Conservation (phyloP, 2,113 vertebrate species). For the rat (Rattus norvegicus) region GRCr8 NC_086035.1:9094501-9095000, state of each 20-base stretch:
- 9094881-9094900: constrained; percentile 45
- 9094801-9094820: constrained; percentile 98
- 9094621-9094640: constrained; percentile 99
- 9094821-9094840: constrained; percentile 98
- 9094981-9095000: constrained; percentile 68
- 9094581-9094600: constrained; percentile 72
- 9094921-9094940: constrained; percentile 27
- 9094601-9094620: constrained; percentile 92
- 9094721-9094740: constrained; percentile 89
- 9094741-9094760: constrained; percentile 97
- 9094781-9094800: constrained; percentile 97
- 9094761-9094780: constrained; percentile 98
- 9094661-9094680: constrained; percentile 95
- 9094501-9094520: constrained; percentile 61
- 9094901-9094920: constrained; percentile 21
- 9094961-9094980: constrained; percentile 51
- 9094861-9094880: constrained; percentile 62
- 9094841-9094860: constrained; percentile 97
- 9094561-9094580: constrained; percentile 59
- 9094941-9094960: constrained; percentile 43
- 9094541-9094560: constrained; percentile 70
- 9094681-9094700: constrained; percentile 97
- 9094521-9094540: constrained; percentile 62
- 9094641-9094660: constrained; percentile 98
- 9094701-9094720: constrained; percentile 89